Evolutionary conservation across 37 sponge, comb jelly and placozoan species (phyloP).

Genomic region (Tethya wilhelma): DNA sequence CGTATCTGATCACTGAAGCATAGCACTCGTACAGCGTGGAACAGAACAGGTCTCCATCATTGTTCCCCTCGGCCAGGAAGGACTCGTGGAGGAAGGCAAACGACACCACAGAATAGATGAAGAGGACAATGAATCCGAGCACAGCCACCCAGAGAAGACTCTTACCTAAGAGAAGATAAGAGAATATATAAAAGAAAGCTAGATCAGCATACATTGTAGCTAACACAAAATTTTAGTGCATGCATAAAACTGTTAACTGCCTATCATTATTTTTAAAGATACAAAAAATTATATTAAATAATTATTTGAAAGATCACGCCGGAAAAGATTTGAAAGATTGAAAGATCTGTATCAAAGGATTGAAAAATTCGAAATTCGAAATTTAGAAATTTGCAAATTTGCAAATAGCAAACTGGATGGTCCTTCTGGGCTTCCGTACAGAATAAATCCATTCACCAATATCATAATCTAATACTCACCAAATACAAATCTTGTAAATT

Average conservation of each 20-base stretch:
- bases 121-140: constrained; percentile 65
- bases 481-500: too few species aligned
- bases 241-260: too few species aligned
- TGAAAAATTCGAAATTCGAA: background rate
- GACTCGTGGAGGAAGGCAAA: constrained; percentile 68
- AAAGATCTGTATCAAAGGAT: too few species aligned
- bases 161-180: constrained; percentile 12
- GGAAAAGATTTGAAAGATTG: background rate
- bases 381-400: background rate
- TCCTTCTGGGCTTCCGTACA: background rate
- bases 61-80: background rate
- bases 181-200: too few species aligned
- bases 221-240: too few species aligned
- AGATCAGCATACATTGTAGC: too few species aligned
- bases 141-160: constrained; percentile 79
- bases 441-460: too few species aligned
- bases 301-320: background rate
- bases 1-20: constrained; percentile 51
- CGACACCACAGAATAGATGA: constrained; percentile 79
- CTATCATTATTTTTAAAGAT: too few species aligned
- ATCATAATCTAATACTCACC: too few species aligned
- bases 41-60: constrained; percentile 40
- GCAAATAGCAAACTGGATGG: too few species aligned
- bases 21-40: constrained; percentile 65
- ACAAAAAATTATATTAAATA: background rate